A percentile compares a stretch with the other conserved stretches of the same genome.
Conservation (phyloP, 1,140 invertebrate species). For the Drosophila bocki region DNA sequence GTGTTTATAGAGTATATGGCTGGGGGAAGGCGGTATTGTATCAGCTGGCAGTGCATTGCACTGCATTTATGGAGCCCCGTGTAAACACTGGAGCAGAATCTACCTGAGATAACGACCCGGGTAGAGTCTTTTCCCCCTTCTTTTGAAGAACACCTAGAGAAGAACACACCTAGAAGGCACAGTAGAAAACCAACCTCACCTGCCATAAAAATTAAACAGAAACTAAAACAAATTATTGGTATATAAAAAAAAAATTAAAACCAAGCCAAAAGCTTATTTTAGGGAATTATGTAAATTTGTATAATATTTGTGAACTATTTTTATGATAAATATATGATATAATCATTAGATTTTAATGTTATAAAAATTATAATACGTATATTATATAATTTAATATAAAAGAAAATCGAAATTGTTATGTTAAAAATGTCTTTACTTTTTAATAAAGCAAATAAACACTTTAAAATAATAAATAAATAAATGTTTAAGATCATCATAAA, state of each 20-base stretch:
- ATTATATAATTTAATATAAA: not conserved
- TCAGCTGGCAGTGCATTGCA: conserved; percentile 22
- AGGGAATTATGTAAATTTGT: not conserved
- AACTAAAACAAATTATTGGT: not conserved
- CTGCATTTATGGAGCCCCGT: conserved; percentile 5
- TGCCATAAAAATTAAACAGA: not conserved
- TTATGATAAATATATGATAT: not conserved
- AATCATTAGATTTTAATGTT: not conserved
- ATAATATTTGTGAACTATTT: not conserved
- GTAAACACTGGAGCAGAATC: conserved; percentile 2
- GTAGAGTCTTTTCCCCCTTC: too few species aligned
- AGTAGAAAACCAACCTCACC: not conserved
- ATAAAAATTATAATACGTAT: not conserved
- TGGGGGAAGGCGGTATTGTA: not conserved
- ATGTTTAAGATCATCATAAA: too few species aligned
- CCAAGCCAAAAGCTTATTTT: not conserved
- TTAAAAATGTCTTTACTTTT: too few species aligned
- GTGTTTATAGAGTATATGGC: not conserved
- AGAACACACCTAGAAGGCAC: not conserved
- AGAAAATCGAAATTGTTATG: too few species aligned
- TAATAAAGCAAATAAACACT: too few species aligned
- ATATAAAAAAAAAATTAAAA: not conserved
- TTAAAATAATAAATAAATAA: too few species aligned
- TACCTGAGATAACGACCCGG: conserved; percentile 3
- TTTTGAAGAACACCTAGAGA: not conserved